phyloP scores from a whole-genome alignment of 2,797 vertebrate species.

The Characodon lateralis region DNA sequence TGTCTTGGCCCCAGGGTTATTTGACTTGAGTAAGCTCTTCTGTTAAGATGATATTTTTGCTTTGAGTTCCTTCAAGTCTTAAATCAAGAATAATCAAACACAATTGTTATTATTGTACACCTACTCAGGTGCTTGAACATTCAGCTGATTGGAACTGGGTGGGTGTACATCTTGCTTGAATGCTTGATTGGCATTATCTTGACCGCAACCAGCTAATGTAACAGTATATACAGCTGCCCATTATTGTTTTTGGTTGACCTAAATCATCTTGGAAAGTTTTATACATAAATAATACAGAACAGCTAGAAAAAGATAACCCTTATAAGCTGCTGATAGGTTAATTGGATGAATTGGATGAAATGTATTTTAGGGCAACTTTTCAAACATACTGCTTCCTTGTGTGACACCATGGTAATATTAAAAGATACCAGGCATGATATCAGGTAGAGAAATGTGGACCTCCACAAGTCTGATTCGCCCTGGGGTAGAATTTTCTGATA shows the following conservation, averaged over 20 bases:
- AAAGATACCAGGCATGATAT: neutral
- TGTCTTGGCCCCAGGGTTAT: conserved; percentile 21
- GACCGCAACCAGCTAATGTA: neutral
- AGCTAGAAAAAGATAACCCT: neutral
- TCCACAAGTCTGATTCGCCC: too few species aligned
- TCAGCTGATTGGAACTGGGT: conserved; percentile 15
- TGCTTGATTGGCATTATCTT: conserved; percentile 26
- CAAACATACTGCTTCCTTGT: neutral
- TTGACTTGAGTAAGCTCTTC: conserved; percentile 8
- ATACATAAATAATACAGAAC: neutral
- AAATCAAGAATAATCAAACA: conserved; percentile 28
- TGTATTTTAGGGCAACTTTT: neutral
- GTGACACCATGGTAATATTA: neutral
- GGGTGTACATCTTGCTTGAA: neutral
- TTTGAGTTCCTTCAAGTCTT: conserved; percentile 8
- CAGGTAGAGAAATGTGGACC: neutral
- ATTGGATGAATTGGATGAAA: neutral
- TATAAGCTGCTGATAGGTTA: neutral
- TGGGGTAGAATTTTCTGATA: too few species aligned
- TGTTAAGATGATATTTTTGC: conserved; percentile 11
- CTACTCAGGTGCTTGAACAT: conserved; percentile 17
- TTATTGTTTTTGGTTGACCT: neutral
- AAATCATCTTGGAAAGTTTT: neutral
- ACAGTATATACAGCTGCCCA: neutral
- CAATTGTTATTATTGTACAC: conserved; percentile 9